Evolutionary conservation across 1,140 invertebrate species (phyloP).

Genomic region (Aphidius ervi): DNA sequence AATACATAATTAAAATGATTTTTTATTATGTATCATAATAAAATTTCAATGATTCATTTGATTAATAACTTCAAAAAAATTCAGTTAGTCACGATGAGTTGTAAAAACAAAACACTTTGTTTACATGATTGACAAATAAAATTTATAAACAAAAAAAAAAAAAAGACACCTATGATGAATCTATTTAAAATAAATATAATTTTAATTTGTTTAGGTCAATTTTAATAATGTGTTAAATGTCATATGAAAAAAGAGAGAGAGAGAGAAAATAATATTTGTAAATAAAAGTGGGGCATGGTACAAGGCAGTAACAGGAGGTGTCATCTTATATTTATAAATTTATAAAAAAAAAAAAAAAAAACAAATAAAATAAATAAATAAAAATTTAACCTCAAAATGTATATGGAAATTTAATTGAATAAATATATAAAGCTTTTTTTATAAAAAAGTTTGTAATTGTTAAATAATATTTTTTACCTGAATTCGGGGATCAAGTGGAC

Average conservation of each 20-base stretch:
- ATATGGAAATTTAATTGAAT: neutral
- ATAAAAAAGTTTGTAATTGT: neutral
- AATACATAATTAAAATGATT: constrained; percentile 2
- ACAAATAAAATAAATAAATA: constrained; percentile 25
- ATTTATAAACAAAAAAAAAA: too few relatives aligned
- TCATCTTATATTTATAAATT: constrained; percentile 4
- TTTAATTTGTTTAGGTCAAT: too few relatives aligned
- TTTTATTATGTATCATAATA: neutral
- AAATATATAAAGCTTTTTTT: neutral
- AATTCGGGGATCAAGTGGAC: constrained; percentile 48
- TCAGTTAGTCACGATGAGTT: too few relatives aligned
- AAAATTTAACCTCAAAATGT: too few relatives aligned
- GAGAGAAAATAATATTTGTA: constrained; percentile 15
- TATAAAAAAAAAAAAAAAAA: constrained; percentile 11
- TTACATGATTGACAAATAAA: too few relatives aligned
- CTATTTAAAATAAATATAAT: too few relatives aligned
- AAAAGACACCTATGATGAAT: too few relatives aligned
- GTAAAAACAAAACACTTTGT: too few relatives aligned
- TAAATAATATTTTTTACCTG: constrained; percentile 34
- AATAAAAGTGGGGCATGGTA: constrained; percentile 45
- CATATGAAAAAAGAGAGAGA: too few relatives aligned
- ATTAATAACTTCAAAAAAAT: neutral
- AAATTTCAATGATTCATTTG: neutral
- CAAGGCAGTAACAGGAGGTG: constrained; percentile 37
- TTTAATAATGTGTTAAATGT: too few relatives aligned